Evolutionary conservation across 23 tunicate genomes (phyloP).

Genomic region (Styela clava): DNA sequence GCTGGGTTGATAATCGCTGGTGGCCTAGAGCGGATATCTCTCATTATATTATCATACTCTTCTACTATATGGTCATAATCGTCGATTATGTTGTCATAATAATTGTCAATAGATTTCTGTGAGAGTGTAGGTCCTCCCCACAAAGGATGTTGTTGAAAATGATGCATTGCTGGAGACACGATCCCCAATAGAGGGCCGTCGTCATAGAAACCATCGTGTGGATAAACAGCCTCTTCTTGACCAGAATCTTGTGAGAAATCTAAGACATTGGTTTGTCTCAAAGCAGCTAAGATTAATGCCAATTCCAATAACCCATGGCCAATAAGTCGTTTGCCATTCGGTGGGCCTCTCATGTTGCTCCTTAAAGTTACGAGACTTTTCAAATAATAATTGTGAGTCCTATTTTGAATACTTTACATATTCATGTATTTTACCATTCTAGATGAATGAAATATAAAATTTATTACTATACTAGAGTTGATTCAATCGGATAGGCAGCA

Average conservation of each 20-base stretch:
- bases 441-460: too few relatives aligned
- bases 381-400: too few relatives aligned
- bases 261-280: conserved; percentile 1
- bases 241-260: background rate
- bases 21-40: conserved; percentile 6
- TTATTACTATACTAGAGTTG: too few relatives aligned
- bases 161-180: background rate
- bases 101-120: background rate
- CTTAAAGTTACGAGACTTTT: too few relatives aligned
- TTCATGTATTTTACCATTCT: too few relatives aligned
- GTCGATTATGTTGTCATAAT: background rate
- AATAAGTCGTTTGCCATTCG: background rate
- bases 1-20: background rate
- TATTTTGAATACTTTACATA: too few relatives aligned
- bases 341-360: background rate
- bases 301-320: conserved; percentile 1
- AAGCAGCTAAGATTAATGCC: background rate
- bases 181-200: conserved; percentile 8
- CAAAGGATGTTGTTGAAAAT: background rate
- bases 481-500: too few relatives aligned
- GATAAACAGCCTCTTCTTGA: background rate
- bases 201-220: background rate
- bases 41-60: conserved; percentile 22
- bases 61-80: background rate
- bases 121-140: background rate